Evolutionary conservation across 2,113 vertebrate genomes (phyloP), one percentile per base, ranked within the genome.

Genomic region (Amia ocellicauda): DNA sequence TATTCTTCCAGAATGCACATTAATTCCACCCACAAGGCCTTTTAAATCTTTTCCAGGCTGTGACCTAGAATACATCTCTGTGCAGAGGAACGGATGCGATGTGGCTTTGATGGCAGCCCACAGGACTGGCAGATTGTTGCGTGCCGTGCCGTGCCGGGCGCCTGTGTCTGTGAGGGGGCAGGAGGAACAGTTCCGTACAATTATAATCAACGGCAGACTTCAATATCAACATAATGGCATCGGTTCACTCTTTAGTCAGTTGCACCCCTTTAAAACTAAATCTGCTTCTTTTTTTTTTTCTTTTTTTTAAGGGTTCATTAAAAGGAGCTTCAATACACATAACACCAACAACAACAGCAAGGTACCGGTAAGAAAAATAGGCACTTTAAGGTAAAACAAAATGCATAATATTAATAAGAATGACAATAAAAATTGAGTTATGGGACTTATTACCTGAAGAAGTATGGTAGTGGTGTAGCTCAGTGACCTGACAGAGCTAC

Each of bases 351-450:
- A 50, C 42, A 42, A 63, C 4, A 70, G 73, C 68, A 75, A 66
- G 75, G 57, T 69, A 62, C 43, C 24, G 31, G 58, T 68, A 51
- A 63, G 63, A 43, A 64, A 71, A 41, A 66, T 63, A 83, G 83
- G 83, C 81, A 83, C 83, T 86, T 82, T n/a, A 68, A 67, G 75
- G 69, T 73, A 64, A n/a, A 69, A 74, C 59, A 8, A 20, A 66
- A 64, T 47, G n/a, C 45, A 47, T 47, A 47, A 47, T 47, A 47
- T n/a, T 47, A 16, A 7, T 47, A 13, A 47, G 10, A 47, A 47
- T 47, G n/a, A 47, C n/a, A 47, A 47, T 47, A 47, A 17, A n/a
- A 2, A 11, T 42, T 8, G 45, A 47, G 9, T 17, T 16, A 47
- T 47, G 3, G 14, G n/a, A 47, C 13, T 47, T 47, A 13, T 47